Evolutionary conservation across 1,140 invertebrate genomes (phyloP), one percentile per base, ranked within the genome.

Genomic region (Adelges cooleyi): DNA sequence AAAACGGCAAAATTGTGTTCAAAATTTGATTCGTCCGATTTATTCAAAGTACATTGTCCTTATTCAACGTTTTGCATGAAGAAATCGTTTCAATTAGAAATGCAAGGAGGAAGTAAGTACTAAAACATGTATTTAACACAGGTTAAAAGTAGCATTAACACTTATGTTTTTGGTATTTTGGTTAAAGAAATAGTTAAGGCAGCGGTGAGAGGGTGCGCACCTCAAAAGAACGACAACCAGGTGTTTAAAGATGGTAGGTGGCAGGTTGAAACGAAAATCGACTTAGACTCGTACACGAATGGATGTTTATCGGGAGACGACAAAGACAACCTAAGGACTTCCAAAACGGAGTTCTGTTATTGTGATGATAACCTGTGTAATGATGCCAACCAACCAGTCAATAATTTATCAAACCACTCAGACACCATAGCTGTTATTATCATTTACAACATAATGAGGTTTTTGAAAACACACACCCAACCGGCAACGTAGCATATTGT

Each of bases 51-150:
- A 0, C 80, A 84, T 51, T 91, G 89, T 73, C 85, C 85, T 4
- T 84, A 80, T 69, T 90, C 89, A 6, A 89, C 87, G 0, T 83
- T 87, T 77, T 91, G 89, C 71, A 80, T 85, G 76, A 90, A 88
- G 71, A 82, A 81, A 68, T 82, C 84, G 8, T 81, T 82, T 65
- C 74, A 80, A 68, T 77, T 82, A 3, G 75, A 76, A 65, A 75
- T 86, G 65, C 77, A 77, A 51, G 81, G 82, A 71, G 82, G 81
- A 76, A 79, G 82, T 84, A 74, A 76, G 74, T 71, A 38, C 49
- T 66, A 23, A 38, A n/a, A n/a, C n/a, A n/a, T n/a, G n/a, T n/a
- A n/a, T n/a, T n/a, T n/a, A n/a, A n/a, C n/a, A n/a, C n/a, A n/a
- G n/a, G n/a, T n/a, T n/a, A n/a, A n/a, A n/a, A n/a, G n/a, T n/a